Evolutionary conservation across 2,113 vertebrate genomes (phyloP), one percentile per base, ranked within the genome.

Genomic region (Charadrius vociferus): DNA sequence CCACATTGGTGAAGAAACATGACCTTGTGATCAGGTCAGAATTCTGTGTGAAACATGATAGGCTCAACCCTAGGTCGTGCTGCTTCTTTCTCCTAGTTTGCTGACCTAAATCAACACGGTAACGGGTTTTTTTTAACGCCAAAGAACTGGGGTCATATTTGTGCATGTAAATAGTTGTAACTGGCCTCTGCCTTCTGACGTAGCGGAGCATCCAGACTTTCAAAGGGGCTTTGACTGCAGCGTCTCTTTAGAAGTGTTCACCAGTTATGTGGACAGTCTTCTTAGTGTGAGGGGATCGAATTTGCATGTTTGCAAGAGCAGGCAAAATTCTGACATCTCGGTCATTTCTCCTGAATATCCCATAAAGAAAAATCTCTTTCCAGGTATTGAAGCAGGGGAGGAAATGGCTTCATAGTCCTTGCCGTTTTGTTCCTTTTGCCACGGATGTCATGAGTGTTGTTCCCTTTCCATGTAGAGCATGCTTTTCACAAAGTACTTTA

Each of bases 11-110:
- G 96, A 98, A 99, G 96, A 98, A 98, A 16, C 99, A 99, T 0
- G 93, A 99, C 91, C 91, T 99, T 91, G 99, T 99, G 86, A 99
- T 99, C 98, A 99, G 99, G 99, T 99, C 37, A 92, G 93, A 97
- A 90, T 96, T 92, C 32, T 45, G 49, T 39, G 49, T 86, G 81
- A 91, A 90, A 56, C 9, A 7, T 41, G 34, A 34, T 36, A 36
- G 30, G 6, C 45, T 87, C 79, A 82, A 70, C 14, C 10, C 32
- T 43, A 41, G 95, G 29, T 81, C 49, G 14, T 66, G 12, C 29
- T 94, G 7, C 58, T 85, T n/a, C 80, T 91, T 91, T 86, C 56
- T 80, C 20, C 58, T 71, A 23, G 30, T 52, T 78, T 50, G 47
- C 18, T 83, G 62, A 82, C 29, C 14, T 81, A 74, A 86, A 82